These are phyloP conservation scores for Menidia menidia DNA, from an alignment of 2,797 vertebrate genomes.

Conservation along the genomic window DNA sequence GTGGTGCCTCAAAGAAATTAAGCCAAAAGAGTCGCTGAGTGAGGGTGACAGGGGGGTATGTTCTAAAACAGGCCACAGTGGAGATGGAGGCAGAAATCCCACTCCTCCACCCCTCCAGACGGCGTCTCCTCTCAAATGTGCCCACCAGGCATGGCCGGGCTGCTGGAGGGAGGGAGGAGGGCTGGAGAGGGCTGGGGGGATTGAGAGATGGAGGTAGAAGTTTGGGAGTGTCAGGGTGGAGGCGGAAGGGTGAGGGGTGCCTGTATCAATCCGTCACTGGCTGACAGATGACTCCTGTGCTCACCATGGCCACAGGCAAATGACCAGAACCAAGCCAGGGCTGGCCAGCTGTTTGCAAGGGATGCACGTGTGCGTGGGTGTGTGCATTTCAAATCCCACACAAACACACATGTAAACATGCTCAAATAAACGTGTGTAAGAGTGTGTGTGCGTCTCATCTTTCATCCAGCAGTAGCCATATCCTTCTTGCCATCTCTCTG, in stretches of 20 bases:
- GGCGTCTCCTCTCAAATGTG: constrained; percentile 82
- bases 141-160: constrained; percentile 87
- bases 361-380: constrained; percentile 42
- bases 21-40: constrained; percentile 56
- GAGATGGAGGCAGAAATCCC: constrained; percentile 70
- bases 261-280: constrained; percentile 93
- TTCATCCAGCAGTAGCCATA: constrained; percentile 60
- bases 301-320: constrained; percentile 86
- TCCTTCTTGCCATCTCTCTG: constrained; percentile 60
- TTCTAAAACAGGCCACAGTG: constrained; percentile 73
- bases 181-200: constrained; percentile 41
- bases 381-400: constrained; percentile 61
- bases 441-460: constrained; percentile 34
- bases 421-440: not conserved
- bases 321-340: constrained; percentile 86
- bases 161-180: constrained; percentile 66
- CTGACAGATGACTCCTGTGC: constrained; percentile 91
- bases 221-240: constrained; percentile 65
- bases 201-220: constrained; percentile 63
- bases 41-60: constrained; percentile 62
- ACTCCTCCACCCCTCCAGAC: constrained; percentile 26
- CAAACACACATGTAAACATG: constrained; percentile 1
- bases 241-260: constrained; percentile 75
- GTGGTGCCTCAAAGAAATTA: constrained; percentile 61
- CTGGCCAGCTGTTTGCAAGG: constrained; percentile 71